Conservation (phyloP, 2,113 vertebrate genomes). For the Peromyscus californicus region DNA sequence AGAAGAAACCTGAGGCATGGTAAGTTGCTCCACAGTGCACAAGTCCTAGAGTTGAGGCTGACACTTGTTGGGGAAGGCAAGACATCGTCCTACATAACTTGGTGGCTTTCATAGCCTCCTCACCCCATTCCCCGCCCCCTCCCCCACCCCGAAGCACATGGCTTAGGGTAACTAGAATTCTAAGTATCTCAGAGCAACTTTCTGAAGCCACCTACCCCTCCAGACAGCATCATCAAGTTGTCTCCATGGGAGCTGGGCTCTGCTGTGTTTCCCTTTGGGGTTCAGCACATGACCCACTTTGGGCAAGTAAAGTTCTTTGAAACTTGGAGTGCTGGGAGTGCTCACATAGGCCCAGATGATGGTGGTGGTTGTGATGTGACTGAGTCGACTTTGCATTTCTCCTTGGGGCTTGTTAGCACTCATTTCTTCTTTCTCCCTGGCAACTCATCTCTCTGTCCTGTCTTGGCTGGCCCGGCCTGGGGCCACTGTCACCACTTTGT, state of each 20-base stretch:
- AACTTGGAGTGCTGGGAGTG: neutral
- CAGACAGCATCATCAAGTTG: conserved; percentile 52
- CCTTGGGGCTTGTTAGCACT: neutral
- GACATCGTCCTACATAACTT: neutral
- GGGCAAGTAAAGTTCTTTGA: conserved; percentile 68
- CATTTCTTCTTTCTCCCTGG: neutral
- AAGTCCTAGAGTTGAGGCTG: conserved; percentile 27
- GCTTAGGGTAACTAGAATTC: conserved; percentile 65
- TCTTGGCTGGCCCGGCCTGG: conserved; percentile 10
- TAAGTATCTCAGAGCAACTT: conserved; percentile 42
- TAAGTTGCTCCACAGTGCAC: neutral
- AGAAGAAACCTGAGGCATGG: neutral
- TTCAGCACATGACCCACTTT: conserved; percentile 71
- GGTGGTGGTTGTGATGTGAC: neutral
- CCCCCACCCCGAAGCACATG: conserved; percentile 54
- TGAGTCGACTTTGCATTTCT: conserved; percentile 52
- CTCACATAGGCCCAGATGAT: neutral
- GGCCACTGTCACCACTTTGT: neutral
- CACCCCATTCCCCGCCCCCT: neutral
- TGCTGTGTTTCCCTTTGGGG: conserved; percentile 70
- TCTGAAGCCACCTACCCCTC: conserved; percentile 8
- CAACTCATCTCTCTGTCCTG: neutral
- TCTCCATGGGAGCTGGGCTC: conserved; percentile 60
- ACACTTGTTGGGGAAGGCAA: conserved; percentile 31
- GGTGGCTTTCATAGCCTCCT: conserved; percentile 40